Conservation (phyloP, 2,797 vertebrate species). For the Perdix hodgsoniae region DNA sequence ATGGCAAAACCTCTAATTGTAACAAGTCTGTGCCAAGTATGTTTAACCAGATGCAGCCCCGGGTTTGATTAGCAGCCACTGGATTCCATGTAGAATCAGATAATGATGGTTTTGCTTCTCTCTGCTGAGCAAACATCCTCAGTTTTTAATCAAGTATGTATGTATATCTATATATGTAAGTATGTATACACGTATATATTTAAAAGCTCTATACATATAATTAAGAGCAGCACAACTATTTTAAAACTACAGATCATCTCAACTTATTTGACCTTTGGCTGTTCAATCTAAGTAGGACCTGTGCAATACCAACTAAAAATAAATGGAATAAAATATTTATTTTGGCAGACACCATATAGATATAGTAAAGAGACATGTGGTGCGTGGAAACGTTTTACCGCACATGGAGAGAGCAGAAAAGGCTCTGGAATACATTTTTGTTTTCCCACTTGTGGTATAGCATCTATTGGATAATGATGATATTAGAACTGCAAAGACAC, state of each 20-base stretch:
- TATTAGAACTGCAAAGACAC: constrained; percentile 73
- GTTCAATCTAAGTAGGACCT: constrained; percentile 75
- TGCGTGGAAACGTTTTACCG: constrained; percentile 74
- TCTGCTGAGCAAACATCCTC: constrained; percentile 80
- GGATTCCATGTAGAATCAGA: constrained; percentile 85
- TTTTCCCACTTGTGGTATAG: constrained; percentile 78
- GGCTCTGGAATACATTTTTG: constrained; percentile 74
- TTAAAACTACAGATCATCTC: constrained; percentile 78
- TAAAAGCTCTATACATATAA: constrained; percentile 71
- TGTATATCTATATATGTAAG: neutral
- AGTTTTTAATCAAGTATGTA: constrained; percentile 80
- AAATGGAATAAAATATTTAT: constrained; percentile 80
- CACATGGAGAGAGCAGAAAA: constrained; percentile 76
- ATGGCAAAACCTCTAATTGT: constrained; percentile 86
- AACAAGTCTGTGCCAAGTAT: constrained; percentile 83
- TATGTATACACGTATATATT: neutral
- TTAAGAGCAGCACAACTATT: constrained; percentile 64
- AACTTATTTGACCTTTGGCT: constrained; percentile 80
- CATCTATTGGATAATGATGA: constrained; percentile 80
- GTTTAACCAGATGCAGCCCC: constrained; percentile 83
- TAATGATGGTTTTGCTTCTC: constrained; percentile 83
- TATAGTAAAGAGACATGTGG: constrained; percentile 76
- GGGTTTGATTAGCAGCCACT: constrained; percentile 83
- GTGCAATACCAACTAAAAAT: constrained; percentile 77
- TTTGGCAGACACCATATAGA: constrained; percentile 78